Evolutionary conservation across 2,888 invertebrate genomes (phyloP).

Genomic region (Arge pagana): DNA sequence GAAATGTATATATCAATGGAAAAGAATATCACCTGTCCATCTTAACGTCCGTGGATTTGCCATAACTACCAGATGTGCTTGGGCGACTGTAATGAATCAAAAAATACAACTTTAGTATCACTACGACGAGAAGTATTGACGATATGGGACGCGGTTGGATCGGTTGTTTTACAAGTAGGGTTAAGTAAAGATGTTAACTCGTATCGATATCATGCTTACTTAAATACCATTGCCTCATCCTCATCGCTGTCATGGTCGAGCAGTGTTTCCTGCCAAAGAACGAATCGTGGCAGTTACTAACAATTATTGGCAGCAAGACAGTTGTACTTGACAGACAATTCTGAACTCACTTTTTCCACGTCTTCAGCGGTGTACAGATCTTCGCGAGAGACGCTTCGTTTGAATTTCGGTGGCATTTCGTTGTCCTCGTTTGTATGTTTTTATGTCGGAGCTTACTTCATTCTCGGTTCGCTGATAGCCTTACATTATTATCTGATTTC

Average conservation of each 20-base stretch:
- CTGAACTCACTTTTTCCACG: constrained; percentile 44
- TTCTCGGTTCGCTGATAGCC: too few relatives aligned
- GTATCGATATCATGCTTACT: constrained; percentile 37
- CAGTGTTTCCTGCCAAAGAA: constrained; percentile 43
- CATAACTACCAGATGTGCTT: constrained; percentile 31
- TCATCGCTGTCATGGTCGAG: constrained; percentile 53
- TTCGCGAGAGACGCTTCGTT: constrained; percentile 41
- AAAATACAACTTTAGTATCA: background rate
- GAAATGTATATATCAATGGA: too few relatives aligned
- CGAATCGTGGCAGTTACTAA: background rate
- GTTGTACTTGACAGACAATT: background rate
- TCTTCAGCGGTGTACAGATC: constrained; percentile 44
- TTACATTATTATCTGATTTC: too few relatives aligned
- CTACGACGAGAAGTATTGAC: constrained; percentile 3
- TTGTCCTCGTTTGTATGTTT: too few relatives aligned
- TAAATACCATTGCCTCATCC: constrained; percentile 51
- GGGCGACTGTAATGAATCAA: constrained; percentile 39
- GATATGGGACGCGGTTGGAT: too few relatives aligned
- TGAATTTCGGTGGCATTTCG: constrained; percentile 44
- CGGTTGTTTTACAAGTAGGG: constrained; percentile 22
- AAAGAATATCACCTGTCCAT: constrained; percentile 37
- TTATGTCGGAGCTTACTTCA: too few relatives aligned
- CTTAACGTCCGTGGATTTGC: constrained; percentile 33
- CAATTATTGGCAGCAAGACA: background rate
- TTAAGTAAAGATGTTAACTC: constrained; percentile 1